Evolutionary conservation across 2,888 invertebrate species (phyloP), one percentile per base, ranked within the genome.

Genomic region (Minunthozetes semirufus): DNA sequence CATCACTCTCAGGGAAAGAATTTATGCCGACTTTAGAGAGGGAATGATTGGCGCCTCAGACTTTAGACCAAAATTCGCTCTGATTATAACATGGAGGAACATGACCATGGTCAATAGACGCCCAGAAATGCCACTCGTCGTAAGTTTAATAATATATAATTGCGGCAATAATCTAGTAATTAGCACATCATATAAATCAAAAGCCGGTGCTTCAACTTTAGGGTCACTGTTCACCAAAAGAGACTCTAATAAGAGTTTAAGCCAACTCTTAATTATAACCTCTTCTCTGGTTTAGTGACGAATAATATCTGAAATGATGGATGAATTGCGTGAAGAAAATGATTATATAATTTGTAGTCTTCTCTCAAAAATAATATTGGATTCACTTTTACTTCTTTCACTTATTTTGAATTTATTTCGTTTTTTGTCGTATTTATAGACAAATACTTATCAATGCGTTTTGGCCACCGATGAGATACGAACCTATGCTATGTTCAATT

Each of bases 401-500:
- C 42, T 42, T 50, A n/a, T 50, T n/a, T n/a, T 50, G 2, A 72
- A 9, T 33, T 33, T 33, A 3, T 33, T 33, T 33, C 33, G 4
- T 33, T 33, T 33, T 46, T 53, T 72, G 85, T 84, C 1, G 15
- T 0, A 29, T n/a, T 19, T 17, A 8, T 84, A 92, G 90, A 93
- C 94, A 1, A 97, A 97, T 82, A 94, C 95, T 0, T 98, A 95
- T 86, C 98, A 99, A 89, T 86, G 93, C 87, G 89, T 96, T 3
- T 82, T 98, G 73, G 93, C 92, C 0, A 94, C 95, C 0, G 94
- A 96, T 82, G 95, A 94, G 85, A 92, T 93, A 3, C 90, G 91
- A 81, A 94, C 96, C 0, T 99, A 96, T 82, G 93, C 90, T 0
- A 93, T 99, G 74, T 94, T 93, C 83, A 98, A 98, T 85, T 99